Conservation (phyloP, 2,888 invertebrate species). For the Drosophila pullipes region DNA sequence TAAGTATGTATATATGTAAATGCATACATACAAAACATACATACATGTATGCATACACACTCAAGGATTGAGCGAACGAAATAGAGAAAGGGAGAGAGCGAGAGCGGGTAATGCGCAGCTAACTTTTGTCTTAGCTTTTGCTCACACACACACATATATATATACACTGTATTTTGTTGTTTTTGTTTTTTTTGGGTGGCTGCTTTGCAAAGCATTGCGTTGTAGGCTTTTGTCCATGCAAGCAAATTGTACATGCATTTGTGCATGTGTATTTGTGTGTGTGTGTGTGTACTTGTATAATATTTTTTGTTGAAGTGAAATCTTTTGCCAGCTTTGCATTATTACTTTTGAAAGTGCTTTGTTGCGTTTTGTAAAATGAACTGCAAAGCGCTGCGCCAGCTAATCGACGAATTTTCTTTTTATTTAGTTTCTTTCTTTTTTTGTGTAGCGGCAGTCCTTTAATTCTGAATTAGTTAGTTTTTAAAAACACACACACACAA, state of each 20-base stretch:
- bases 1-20: conserved; percentile 9
- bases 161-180: conserved; percentile 4
- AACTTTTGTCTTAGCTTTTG: conserved; percentile 56
- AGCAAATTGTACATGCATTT: conserved; percentile 38
- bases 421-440: background rate
- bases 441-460: conserved; percentile 10
- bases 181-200: conserved; percentile 18
- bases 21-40: background rate
- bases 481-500: background rate
- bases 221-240: conserved; percentile 60
- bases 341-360: conserved; percentile 37
- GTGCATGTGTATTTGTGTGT: conserved; percentile 3
- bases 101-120: conserved; percentile 54
- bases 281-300: conserved; percentile 5
- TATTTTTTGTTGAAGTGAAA: conserved; percentile 18
- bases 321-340: conserved; percentile 43
- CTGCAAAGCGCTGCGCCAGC: conserved; percentile 49
- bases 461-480: background rate
- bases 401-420: conserved; percentile 11
- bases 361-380: conserved; percentile 37
- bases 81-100: conserved; percentile 9
- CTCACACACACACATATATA: conserved; percentile 19
- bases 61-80: conserved; percentile 8
- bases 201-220: conserved; percentile 38
- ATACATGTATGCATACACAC: background rate